Conservation (phyloP, 2,797 vertebrate species). For the Acrocephalus scirpaceus region DNA sequence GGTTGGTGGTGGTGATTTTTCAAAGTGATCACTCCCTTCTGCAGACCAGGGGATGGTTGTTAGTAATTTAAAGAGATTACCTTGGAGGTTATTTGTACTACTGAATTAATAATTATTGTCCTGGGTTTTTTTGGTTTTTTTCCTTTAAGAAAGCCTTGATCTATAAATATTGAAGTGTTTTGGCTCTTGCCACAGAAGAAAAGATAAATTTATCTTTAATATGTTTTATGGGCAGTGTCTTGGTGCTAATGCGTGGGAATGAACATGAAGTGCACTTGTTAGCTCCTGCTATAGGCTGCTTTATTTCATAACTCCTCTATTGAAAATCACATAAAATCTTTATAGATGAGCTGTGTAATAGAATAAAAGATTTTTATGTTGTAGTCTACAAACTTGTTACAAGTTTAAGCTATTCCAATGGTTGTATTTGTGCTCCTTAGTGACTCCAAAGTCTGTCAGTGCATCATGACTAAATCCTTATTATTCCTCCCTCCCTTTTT, state of each 20-base stretch:
- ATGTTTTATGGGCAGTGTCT: not conserved
- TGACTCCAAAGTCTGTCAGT: not conserved
- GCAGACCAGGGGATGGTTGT: not conserved
- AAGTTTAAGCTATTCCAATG: not conserved
- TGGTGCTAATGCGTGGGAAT: not conserved
- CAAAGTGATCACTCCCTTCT: fast-evolving
- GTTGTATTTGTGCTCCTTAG: not conserved
- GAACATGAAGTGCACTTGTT: not conserved
- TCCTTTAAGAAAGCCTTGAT: not conserved
- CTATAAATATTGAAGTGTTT: slow-evolving; percentile 30
- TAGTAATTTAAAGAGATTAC: not conserved
- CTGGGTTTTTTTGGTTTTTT: not conserved
- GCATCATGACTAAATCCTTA: slow-evolving; percentile 3
- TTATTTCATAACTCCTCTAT: slow-evolving; percentile 42
- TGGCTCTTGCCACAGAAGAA: not conserved
- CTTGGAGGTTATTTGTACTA: not conserved
- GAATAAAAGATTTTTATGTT: slow-evolving; percentile 41
- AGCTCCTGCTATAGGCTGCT: not conserved
- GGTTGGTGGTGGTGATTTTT: not conserved
- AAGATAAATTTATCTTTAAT: not conserved
- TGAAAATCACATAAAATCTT: slow-evolving; percentile 51
- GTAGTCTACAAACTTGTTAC: not conserved
- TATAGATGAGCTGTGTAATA: not conserved
- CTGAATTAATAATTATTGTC: not conserved
- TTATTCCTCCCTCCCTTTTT: not conserved